phyloP scores from a whole-genome alignment of 2,797 vertebrate species.

The Tapera naevia region DNA sequence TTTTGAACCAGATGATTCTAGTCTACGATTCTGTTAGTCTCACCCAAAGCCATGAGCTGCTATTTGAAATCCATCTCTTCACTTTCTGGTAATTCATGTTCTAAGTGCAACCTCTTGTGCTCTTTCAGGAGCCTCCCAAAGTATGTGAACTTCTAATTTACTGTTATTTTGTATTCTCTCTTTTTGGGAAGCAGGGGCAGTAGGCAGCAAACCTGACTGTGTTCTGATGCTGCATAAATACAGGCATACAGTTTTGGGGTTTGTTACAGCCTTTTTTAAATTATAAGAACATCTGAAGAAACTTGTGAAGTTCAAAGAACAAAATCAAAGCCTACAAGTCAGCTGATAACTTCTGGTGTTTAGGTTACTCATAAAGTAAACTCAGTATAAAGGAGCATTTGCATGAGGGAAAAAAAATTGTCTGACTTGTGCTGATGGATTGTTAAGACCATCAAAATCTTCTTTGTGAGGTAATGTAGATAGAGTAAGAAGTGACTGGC shows the following conservation, averaged over 20 bases:
- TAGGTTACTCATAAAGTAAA: not conserved
- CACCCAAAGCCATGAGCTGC: not conserved
- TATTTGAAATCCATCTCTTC: not conserved
- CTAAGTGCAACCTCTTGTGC: not conserved
- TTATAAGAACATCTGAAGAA: not conserved
- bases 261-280: not conserved
- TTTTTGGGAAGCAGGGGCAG: not conserved
- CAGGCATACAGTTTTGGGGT: not conserved
- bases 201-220: too few species aligned
- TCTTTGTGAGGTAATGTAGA: constrained; percentile 1
- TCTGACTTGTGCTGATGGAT: not conserved
- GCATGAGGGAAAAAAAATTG: not conserved
- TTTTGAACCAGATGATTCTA: too few species aligned
- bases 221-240: not conserved
- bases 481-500: not conserved
- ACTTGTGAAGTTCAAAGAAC: not conserved
- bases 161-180: not conserved
- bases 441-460: not conserved
- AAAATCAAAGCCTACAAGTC: not conserved
- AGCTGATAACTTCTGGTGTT: not conserved
- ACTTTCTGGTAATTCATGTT: accelerated
- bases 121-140: not conserved
- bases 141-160: not conserved
- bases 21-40: not conserved
- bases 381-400: not conserved